Base-by-base conservation (phyloP, 2,888 invertebrate genomes). In the Xestia rhomboidea region DNA sequence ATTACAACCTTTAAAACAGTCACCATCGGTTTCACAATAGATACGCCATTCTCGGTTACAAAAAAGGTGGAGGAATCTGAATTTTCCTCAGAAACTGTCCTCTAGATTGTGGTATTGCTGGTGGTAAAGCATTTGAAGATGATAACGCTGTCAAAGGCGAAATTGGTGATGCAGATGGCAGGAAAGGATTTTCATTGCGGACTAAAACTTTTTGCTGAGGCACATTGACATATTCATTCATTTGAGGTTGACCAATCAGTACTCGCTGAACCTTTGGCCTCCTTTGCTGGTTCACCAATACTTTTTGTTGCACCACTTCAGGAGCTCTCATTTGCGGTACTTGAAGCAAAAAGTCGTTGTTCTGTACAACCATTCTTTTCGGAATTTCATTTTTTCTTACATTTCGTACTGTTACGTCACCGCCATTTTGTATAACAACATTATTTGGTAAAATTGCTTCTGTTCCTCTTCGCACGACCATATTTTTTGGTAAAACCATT, bases 21-120 rank as follows among this genome's bases (percentile, higher is more conserved):
- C 44, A 21, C 21, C 51, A 63, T 21, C 51, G 30, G 30, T 11
- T 11, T 0, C 3, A 30, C 21, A n/a, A 2, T 13, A 7, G 24
- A 24, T 0, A 5, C 13, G 21, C 1, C 2, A 8, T 63, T 41
- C 15, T 64, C 24, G 83, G 68, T 88, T 90, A 94, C 62, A 95
- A 90, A 84, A 90, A 90, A 3, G 95, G 95, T 0, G 95, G 95
- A 1, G 94, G 93, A 10, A 95, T 93, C 0, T 94, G 93, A 11
- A 95, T 93, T 77, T 94, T 95, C 75, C 90, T 95, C 24, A 95
- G 89, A 85, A 90, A 93, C 51, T 92, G 91, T 44, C 93, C 92
- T 27, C 86, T 89, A 21, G 91, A 90, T 18, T 88, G 84, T 3
- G 91, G 88, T 1, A 85, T 84, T 0, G 88, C 88, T 24, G 92